Percentiles rank a stretch among this genome's conserved stretches.
phyloP scores from a whole-genome alignment of 1,140 invertebrate species.

The Hirudo medicinalis region DNA sequence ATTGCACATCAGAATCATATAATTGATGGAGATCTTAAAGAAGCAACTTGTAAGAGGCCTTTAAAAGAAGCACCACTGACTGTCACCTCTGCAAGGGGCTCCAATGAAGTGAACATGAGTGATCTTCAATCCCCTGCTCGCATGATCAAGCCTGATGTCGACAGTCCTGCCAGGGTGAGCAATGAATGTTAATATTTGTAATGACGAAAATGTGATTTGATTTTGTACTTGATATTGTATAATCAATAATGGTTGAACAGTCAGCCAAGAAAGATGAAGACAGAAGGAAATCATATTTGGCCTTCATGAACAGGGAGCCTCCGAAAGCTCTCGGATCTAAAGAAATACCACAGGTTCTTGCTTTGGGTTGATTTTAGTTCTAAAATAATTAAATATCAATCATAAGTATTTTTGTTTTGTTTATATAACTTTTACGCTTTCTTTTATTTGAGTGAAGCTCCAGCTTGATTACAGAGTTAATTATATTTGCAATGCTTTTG shows the following conservation, averaged over 20 bases:
- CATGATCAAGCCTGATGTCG: no score
- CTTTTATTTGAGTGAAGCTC: no score
- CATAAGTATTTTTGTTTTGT: neutral
- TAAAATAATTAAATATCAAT: neutral
- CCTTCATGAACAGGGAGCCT: conserved; percentile 59
- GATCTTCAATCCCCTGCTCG: no score
- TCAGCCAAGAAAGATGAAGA: conserved; percentile 18
- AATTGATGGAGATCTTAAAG: no score
- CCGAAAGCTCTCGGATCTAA: conserved; percentile 66
- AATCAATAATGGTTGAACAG: conserved; percentile 17
- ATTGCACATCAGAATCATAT: no score
- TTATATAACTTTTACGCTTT: no score
- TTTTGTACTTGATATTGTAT: conserved; percentile 10
- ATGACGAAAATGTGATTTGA: neutral
- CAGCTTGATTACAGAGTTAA: no score
- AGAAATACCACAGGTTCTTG: conserved; percentile 59
- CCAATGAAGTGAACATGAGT: no score
- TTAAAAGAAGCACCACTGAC: no score
- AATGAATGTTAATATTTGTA: neutral
- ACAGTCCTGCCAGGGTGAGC: neutral
- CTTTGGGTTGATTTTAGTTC: neutral
- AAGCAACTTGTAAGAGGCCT: no score
- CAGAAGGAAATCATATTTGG: conserved; percentile 51
- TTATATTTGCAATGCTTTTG: neutral
- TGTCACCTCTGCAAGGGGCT: no score